Conservation (phyloP, 2,797 vertebrate species). For the Dromococcyx pavoninus region DNA sequence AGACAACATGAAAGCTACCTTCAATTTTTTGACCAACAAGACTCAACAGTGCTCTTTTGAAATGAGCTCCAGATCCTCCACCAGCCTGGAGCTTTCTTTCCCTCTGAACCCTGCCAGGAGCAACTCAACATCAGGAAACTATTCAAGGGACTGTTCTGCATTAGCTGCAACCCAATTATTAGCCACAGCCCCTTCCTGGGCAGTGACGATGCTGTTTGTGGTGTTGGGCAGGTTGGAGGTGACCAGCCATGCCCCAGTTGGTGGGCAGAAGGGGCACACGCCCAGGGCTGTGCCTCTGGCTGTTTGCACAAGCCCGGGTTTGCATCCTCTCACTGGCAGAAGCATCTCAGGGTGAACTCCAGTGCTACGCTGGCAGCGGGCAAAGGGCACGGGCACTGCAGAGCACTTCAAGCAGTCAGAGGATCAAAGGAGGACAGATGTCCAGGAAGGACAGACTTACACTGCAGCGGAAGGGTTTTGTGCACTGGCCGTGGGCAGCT, state of each 20-base stretch:
- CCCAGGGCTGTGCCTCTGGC: not conserved
- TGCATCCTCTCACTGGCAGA: not conserved
- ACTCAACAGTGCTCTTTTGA: not conserved
- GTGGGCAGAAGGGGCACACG: not conserved
- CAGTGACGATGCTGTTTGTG: fast-evolving
- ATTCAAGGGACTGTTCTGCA: not conserved
- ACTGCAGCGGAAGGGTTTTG: not conserved
- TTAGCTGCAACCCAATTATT: not conserved
- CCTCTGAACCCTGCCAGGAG: constrained; percentile 32
- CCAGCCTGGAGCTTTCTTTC: not conserved
- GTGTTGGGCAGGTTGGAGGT: not conserved
- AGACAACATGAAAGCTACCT: not conserved
- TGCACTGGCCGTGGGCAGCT: not conserved
- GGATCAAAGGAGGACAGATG: not conserved
- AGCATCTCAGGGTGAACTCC: not conserved
- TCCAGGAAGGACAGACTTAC: not conserved
- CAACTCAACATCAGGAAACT: constrained; percentile 34
- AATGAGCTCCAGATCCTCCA: constrained; percentile 9
- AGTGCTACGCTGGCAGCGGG: not conserved
- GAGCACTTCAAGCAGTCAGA: not conserved
- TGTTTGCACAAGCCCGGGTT: not conserved
- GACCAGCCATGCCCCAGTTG: fast-evolving
- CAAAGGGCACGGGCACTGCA: not conserved
- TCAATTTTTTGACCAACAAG: not conserved
- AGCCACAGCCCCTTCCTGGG: not conserved